phyloP scores from a whole-genome alignment of 2,888 invertebrate genomes.

The Scaptomyza cyrtandrae region DNA sequence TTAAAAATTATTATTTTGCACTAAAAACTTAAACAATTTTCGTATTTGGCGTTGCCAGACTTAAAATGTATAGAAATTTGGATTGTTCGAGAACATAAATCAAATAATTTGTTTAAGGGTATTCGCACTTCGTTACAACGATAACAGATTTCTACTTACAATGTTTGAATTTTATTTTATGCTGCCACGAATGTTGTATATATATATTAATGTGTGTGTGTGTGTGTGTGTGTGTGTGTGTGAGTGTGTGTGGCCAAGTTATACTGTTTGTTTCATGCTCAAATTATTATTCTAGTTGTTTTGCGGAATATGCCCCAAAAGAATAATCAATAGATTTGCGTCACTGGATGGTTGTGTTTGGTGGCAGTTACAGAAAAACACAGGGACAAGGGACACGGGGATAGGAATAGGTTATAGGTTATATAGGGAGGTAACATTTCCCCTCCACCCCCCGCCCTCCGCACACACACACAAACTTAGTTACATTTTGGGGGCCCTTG shows the following conservation, averaged over 20 bases:
- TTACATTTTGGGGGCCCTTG: conserved; percentile 8
- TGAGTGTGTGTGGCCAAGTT: conserved; percentile 24
- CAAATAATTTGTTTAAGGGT: conserved; percentile 8
- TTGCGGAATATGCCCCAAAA: conserved; percentile 58
- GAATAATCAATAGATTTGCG: conserved; percentile 76
- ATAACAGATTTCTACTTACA: neutral
- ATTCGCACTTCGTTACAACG: neutral
- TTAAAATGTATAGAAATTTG: too few relatives aligned
- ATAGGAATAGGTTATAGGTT: neutral
- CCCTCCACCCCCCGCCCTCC: neutral
- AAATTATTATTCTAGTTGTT: conserved; percentile 32
- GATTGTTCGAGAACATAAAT: neutral
- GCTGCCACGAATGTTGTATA: conserved; percentile 28
- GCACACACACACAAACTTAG: neutral
- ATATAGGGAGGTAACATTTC: neutral
- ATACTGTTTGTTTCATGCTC: conserved; percentile 17
- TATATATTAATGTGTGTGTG: neutral
- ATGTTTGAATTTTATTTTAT: conserved; percentile 35
- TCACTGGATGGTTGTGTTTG: conserved; percentile 56
- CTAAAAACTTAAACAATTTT: neutral
- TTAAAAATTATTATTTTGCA: neutral
- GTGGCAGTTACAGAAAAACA: neutral
- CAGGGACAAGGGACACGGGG: neutral
- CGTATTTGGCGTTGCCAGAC: too few relatives aligned
- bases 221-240: conserved; percentile 1